Evolutionary conservation across 2,113 vertebrate species (phyloP).

Genomic region (Lota lota): DNA sequence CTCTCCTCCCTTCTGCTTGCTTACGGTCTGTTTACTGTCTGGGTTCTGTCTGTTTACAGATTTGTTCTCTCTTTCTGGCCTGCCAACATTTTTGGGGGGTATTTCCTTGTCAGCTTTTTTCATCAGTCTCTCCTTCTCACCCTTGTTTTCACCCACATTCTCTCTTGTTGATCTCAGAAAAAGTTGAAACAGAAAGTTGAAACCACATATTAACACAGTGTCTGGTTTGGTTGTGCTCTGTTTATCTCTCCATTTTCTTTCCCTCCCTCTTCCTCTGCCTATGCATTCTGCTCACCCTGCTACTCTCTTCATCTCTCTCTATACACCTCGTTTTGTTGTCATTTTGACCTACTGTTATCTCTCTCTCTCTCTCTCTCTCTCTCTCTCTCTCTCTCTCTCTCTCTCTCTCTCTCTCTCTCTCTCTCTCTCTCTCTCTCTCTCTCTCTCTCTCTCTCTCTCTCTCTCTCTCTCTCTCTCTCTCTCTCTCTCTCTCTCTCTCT

Average conservation of each 20-base stretch:
- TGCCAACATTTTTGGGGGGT: no score
- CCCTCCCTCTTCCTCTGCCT: not conserved
- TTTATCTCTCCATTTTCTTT: conserved; percentile 8
- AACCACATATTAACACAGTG: no score
- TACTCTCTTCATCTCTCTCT: not conserved
- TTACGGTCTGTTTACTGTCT: not conserved
- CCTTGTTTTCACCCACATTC: not conserved
- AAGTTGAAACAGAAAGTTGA: not conserved
- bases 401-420: not conserved
- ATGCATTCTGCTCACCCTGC: conserved; percentile 1
- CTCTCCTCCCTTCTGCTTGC: not conserved
- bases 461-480: not conserved
- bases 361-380: not conserved
- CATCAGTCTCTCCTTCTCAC: not conserved
- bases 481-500: conserved; percentile 8
- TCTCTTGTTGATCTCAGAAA: not conserved
- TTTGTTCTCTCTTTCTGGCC: no score
- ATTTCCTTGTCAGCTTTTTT: not conserved
- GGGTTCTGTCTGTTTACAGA: not conserved
- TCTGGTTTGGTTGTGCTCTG: not conserved
- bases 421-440: not conserved
- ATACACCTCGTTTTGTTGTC: not conserved
- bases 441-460: not conserved
- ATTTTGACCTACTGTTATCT: not conserved
- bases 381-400: not conserved